These are phyloP conservation scores for Drosophila kepulauana DNA, from an alignment of 1,140 invertebrate genomes.

Conservation along the genomic window DNA sequence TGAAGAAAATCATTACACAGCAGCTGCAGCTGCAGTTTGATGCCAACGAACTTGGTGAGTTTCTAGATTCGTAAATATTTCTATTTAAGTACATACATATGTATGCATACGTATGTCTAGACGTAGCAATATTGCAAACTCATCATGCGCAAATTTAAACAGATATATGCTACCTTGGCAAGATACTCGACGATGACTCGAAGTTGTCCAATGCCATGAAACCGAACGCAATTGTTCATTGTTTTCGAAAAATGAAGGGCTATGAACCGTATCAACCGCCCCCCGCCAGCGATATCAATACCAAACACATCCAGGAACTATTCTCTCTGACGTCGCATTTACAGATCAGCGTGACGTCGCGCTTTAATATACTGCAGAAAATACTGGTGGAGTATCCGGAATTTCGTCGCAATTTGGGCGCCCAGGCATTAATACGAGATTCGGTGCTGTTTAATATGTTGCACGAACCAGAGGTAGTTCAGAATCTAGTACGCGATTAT, in stretches of 20 bases:
- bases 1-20: conserved; percentile 66
- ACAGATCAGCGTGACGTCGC: conserved; percentile 77
- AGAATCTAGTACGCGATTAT: conserved; percentile 76
- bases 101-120: not conserved
- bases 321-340: conserved; percentile 79
- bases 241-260: conserved; percentile 72
- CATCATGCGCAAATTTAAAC: conserved; percentile 51
- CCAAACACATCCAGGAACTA: conserved; percentile 69
- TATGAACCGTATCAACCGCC: conserved; percentile 68
- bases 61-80: conserved; percentile 8
- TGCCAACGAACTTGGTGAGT: conserved; percentile 74
- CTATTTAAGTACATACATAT: not conserved
- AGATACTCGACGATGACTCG: conserved; percentile 63
- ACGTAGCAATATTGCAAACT: conserved; percentile 41
- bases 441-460: conserved; percentile 80
- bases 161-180: conserved; percentile 77
- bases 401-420: conserved; percentile 80
- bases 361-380: conserved; percentile 80
- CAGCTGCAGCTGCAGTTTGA: conserved; percentile 71
- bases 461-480: conserved; percentile 73
- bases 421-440: conserved; percentile 78
- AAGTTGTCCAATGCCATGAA: conserved; percentile 43
- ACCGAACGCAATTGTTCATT: conserved; percentile 73
- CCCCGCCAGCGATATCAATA: conserved; percentile 59
- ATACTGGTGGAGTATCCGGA: conserved; percentile 81